Percentiles rank a stretch among this genome's conserved stretches.
These are phyloP conservation scores for Papio anubis DNA, from an alignment of 2,113 vertebrate genomes.

Conservation along the genomic window DNA sequence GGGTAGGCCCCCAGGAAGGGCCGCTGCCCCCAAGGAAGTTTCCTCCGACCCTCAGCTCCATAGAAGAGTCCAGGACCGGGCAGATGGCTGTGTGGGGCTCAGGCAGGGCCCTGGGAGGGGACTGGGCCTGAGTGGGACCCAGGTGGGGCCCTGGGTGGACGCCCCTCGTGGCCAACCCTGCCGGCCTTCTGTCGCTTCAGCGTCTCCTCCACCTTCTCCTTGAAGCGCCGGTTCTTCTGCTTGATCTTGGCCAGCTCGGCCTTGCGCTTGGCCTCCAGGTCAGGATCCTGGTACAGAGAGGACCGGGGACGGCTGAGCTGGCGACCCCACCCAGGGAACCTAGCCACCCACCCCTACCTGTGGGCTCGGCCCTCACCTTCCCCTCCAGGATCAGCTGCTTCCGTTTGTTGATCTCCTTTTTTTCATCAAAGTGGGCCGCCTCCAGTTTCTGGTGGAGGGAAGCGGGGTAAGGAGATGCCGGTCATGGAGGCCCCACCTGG, in stretches of 20 bases:
- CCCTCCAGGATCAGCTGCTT: slow-evolving; percentile 97
- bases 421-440: slow-evolving; percentile 93
- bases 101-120: background rate
- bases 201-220: slow-evolving; percentile 83
- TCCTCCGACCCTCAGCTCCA: background rate
- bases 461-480: accelerated
- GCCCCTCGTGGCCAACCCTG: background rate
- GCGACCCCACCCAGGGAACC: accelerated
- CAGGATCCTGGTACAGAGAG: slow-evolving; percentile 88
- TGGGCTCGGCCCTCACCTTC: slow-evolving; percentile 84
- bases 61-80: background rate
- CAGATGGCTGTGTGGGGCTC: accelerated
- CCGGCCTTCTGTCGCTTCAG: slow-evolving; percentile 79
- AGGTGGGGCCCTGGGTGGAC: background rate
- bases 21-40: background rate
- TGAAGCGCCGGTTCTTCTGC: slow-evolving; percentile 87
- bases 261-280: slow-evolving; percentile 90
- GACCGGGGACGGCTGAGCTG: background rate
- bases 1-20: background rate
- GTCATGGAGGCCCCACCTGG: accelerated
- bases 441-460: slow-evolving; percentile 89
- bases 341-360: accelerated
- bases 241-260: slow-evolving; percentile 92
- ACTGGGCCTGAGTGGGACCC: accelerated
- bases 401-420: slow-evolving; percentile 96